These are phyloP conservation scores for Procapra przewalskii DNA, from an alignment of 2,113 vertebrate species.

Conservation along the genomic window DNA sequence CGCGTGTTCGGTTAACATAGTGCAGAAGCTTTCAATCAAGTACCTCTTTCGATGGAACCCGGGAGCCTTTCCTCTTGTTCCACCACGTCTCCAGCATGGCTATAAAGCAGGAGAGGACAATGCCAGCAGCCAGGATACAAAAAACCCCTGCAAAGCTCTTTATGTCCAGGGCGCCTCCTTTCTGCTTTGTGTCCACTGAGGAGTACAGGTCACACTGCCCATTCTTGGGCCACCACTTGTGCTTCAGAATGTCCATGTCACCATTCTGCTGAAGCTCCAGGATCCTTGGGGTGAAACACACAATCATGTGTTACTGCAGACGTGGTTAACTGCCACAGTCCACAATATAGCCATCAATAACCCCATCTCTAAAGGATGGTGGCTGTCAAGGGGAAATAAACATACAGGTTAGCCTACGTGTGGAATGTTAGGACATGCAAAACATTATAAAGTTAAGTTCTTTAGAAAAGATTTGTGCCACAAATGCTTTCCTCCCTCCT, in stretches of 20 bases:
- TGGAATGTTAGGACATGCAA: accelerated
- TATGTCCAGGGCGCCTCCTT: slow-evolving; percentile 94
- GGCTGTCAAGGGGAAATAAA: background rate
- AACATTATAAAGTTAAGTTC: background rate
- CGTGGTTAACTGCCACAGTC: background rate
- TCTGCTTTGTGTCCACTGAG: slow-evolving; percentile 90
- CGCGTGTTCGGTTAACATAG: background rate
- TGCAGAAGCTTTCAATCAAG: slow-evolving; percentile 64
- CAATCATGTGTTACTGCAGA: background rate
- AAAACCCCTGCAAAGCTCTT: slow-evolving; percentile 98
- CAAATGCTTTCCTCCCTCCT: background rate
- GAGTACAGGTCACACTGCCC: slow-evolving; percentile 95
- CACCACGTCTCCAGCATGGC: slow-evolving; percentile 99
- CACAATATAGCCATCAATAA: background rate
- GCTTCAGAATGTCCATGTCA: slow-evolving; percentile 96
- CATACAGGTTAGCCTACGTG: background rate
- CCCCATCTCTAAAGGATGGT: accelerated
- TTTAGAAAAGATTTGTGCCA: background rate
- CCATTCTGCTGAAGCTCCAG: slow-evolving; percentile 98
- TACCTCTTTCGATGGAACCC: slow-evolving; percentile 99
- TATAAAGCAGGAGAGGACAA: slow-evolving; percentile 98
- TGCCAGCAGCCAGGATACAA: slow-evolving; percentile 95
- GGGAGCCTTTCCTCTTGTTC: slow-evolving; percentile 96
- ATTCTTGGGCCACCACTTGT: slow-evolving; percentile 98
- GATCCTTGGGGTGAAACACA: slow-evolving; percentile 86